Conservation (phyloP, 1,140 invertebrate species). For the Saccostrea cuccullata region DNA sequence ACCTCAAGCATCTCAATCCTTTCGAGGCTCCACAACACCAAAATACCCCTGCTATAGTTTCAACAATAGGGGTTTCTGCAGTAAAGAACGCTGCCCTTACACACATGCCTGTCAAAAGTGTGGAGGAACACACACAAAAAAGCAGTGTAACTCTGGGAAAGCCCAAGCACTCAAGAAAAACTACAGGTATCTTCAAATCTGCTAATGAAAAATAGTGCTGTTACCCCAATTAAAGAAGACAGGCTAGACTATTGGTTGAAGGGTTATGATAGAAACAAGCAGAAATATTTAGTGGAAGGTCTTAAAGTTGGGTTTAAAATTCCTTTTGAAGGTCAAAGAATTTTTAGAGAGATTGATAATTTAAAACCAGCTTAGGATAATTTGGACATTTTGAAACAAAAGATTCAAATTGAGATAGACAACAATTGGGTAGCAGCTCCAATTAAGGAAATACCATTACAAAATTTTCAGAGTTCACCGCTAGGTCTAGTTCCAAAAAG, state of each 20-base stretch:
- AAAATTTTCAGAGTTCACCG: background rate
- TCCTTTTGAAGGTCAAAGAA: background rate
- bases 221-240: conserved; percentile 25
- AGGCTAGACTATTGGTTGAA: conserved; percentile 32
- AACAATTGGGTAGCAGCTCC: conserved; percentile 25
- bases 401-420: conserved; percentile 19
- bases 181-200: background rate
- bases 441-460: background rate
- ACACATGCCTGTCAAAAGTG: conserved; percentile 34
- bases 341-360: conserved; percentile 8
- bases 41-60: conserved; percentile 33
- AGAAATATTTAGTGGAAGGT: conserved; percentile 33
- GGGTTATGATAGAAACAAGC: background rate
- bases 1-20: conserved; percentile 4
- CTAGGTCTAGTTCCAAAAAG: background rate
- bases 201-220: background rate
- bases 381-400: conserved; percentile 40
- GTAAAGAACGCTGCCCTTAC: conserved; percentile 27
- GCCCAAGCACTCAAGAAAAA: background rate
- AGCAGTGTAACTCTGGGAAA: background rate
- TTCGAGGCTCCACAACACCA: too few relatives aligned
- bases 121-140: conserved; percentile 17
- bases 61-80: conserved; percentile 38
- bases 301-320: conserved; percentile 40
- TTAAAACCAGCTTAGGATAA: background rate